phyloP scores from a whole-genome alignment of 2,888 invertebrate genomes.

The Taphrorychus bicolor region DNA sequence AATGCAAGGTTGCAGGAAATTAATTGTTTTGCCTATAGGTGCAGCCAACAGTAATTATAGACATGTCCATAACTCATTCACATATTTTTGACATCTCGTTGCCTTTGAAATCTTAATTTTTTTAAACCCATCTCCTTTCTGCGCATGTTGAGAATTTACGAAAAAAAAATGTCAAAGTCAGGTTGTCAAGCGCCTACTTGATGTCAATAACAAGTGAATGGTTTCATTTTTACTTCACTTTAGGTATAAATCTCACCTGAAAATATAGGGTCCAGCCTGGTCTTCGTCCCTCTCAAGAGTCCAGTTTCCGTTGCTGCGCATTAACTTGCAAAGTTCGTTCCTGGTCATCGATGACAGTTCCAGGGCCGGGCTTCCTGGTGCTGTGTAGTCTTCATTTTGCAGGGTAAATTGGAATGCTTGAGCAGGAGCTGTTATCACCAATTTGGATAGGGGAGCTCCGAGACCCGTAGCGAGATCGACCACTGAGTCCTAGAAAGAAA shows the following conservation, averaged over 20 bases:
- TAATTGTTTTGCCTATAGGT: no score
- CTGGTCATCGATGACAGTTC: conserved; percentile 68
- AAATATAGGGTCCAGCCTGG: conserved; percentile 78
- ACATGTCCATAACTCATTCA: no score
- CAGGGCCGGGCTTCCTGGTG: conserved; percentile 71
- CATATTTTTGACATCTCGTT: no score
- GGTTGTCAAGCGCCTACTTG: no score
- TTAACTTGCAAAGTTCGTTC: conserved; percentile 68
- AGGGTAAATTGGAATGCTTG: conserved; percentile 73
- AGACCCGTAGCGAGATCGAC: conserved; percentile 75
- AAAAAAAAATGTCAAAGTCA: no score
- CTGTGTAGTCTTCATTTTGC: conserved; percentile 69
- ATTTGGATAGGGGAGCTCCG: conserved; percentile 73
- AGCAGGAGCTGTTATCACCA: conserved; percentile 75
- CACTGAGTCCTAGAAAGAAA: conserved; percentile 70
- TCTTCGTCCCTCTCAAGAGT: conserved; percentile 80
- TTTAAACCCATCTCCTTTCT: no score
- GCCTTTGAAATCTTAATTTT: no score
- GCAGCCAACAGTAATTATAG: no score
- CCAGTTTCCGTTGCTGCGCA: conserved; percentile 67
- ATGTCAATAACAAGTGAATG: no score
- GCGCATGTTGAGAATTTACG: no score
- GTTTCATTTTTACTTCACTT: no score
- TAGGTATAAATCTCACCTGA: conserved; percentile 60
- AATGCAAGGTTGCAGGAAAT: no score